Base-by-base conservation (phyloP, 2,888 invertebrate genomes). In the Bellardia pandia region DNA sequence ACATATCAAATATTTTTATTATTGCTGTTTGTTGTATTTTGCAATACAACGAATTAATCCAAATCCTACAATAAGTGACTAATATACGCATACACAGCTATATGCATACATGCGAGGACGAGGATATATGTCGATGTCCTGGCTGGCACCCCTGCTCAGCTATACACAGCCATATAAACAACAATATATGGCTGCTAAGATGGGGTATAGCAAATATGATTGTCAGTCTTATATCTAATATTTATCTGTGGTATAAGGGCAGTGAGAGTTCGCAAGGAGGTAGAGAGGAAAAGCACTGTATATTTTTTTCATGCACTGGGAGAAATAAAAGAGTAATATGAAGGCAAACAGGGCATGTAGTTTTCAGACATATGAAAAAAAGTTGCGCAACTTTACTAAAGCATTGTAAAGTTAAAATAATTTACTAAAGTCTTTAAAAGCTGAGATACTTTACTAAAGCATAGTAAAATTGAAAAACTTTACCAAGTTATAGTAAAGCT, bases 41-140 rank as follows among this genome's bases (percentile, higher is more conserved):
- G 53, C 37, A 78, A 66, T 79, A 78, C 60, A 78, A 48, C 45
- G 69, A 71, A 81, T 77, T 86, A 71, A 81, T 77, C 77, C 77
- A 74, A 74, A 82, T 51, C 56, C 64, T 48, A 51, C 82, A 62
- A 74, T 81, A 66, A 64, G 53, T 56, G 42, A 64, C 56, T 71
- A 64, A 53, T 72, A 69, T 16, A 45, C 45, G 45, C 30, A 56
- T 62, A 58, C 58, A 58, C 37, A 2, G 4, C n/a, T 33, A 14
- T n/a, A 16, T 14, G 2, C 13, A 66, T 23, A 53, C 37, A 69
- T n/a, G 37, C 5, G 37, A 4, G 37, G 37, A 37, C 4, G 4
- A 42, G 45, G 8, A 3, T 23, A 37, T 30, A 51, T n/a, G n/a
- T n/a, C n/a, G n/a, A 9, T 13, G 23, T 48, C 11, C 9, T 51